A percentile compares a stretch with the other conserved stretches of the same genome.
phyloP scores from a whole-genome alignment of 2,113 vertebrate species.

The Caranx ignobilis region DNA sequence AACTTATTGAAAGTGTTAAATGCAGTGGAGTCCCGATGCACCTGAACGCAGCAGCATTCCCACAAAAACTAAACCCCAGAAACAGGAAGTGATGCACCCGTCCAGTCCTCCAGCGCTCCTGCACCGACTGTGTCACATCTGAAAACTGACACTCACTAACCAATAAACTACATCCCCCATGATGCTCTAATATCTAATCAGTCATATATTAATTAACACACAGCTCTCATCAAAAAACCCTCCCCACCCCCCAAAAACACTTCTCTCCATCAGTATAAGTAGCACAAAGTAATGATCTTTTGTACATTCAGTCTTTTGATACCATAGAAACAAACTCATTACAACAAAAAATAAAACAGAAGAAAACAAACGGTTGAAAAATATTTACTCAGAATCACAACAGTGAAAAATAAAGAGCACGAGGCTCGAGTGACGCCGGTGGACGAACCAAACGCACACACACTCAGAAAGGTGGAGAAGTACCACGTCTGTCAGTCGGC shows the following conservation, averaged over 20 bases:
- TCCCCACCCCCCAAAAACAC: neutral
- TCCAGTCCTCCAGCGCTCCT: conserved; percentile 17
- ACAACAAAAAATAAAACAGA: conserved; percentile 60
- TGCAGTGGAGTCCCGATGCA: conserved; percentile 55
- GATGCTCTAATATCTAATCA: conserved; percentile 46
- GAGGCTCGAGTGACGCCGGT: conserved; percentile 32
- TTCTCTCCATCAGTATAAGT: conserved; percentile 48
- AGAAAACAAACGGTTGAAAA: conserved; percentile 65
- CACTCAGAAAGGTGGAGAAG: neutral
- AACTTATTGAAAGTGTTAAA: conserved; percentile 75
- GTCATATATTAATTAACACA: conserved; percentile 69
- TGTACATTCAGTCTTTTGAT: conserved; percentile 76
- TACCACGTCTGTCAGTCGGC: conserved; percentile 1
- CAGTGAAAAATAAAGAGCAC: conserved; percentile 14
- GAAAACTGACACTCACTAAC: conserved; percentile 47
- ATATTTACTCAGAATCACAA: conserved; percentile 74
- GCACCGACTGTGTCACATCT: conserved; percentile 67
- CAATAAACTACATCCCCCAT: conserved; percentile 60
- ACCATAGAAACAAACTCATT: conserved; percentile 57
- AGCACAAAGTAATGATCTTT: conserved; percentile 65
- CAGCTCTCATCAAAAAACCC: conserved; percentile 4
- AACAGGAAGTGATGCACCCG: conserved; percentile 33
- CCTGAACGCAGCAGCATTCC: conserved; percentile 59
- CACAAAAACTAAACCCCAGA: conserved; percentile 30
- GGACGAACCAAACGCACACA: conserved; percentile 27